Evolutionary conservation across 2,113 vertebrate genomes (phyloP), one percentile per base, ranked within the genome.

Genomic region (Talpa occidentalis): DNA sequence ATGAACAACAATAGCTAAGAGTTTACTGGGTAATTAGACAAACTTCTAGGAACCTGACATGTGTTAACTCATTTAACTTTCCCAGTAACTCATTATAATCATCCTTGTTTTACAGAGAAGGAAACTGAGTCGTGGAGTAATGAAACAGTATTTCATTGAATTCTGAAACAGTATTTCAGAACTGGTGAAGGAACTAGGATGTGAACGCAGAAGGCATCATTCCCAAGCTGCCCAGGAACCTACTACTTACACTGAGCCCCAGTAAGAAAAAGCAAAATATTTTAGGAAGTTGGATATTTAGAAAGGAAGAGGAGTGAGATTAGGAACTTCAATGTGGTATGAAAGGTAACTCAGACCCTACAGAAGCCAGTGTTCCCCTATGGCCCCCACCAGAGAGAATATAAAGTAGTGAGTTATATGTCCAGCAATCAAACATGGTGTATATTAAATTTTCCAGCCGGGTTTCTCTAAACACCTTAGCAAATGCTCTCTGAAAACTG

Each of bases 401-500:
- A 56, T 28, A 8, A 72, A n/a, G 37, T 69, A 86, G 90, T 54
- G 88, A 88, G 44, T 85, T 79, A 89, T 14, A 5, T 69, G 82
- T 80, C 76, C 40, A 89, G 30, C 30, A 64, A 64, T 49, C 64
- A 64, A 83, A 78, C n/a, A 32, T 9, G n/a, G 40, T 77, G 17
- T 82, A 74, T 94, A 92, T 95, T 67, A 67, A 47, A 86, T 85
- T 32, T 87, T 80, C 70, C 74, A 89, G 59, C 64, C 5, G 11
- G 91, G 54, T 49, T 86, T 15, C 93, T 69, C 81, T 85, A 72
- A 74, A 92, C 81, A 90, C 66, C 81, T 96, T 74, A 66, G 59
- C 93, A 95, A 70, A 91, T 96, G 93, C 94, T 91, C 74, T 89
- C 86, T 22, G 64, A 88, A 86, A 82, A 91, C 42, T 35, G 44